Evolutionary conservation across 2,113 vertebrate species (phyloP).

Genomic region (Nesogale talazaci): DNA sequence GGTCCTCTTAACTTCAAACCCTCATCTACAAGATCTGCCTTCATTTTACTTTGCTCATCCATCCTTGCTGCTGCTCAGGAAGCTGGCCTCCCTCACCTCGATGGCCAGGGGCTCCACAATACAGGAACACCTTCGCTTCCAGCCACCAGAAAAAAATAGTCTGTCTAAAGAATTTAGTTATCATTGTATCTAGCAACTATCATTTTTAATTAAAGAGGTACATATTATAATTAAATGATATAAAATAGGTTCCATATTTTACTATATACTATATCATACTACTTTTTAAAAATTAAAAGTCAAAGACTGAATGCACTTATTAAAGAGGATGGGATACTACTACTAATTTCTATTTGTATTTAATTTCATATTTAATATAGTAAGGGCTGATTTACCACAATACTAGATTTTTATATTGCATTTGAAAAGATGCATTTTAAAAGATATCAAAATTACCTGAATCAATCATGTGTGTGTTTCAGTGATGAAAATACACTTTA

Average conservation of each 20-base stretch:
- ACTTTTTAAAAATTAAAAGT: slow-evolving; percentile 16
- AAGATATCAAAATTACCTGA: not conserved
- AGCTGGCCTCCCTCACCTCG: too few relatives aligned
- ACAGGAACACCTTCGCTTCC: too few relatives aligned
- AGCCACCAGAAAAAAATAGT: too few relatives aligned
- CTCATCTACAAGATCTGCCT: too few relatives aligned
- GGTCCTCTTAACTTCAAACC: too few relatives aligned
- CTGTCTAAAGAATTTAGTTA: not conserved
- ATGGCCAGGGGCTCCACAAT: too few relatives aligned
- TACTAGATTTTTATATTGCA: not conserved
- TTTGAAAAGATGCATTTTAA: slow-evolving; percentile 14
- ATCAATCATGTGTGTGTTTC: not conserved
- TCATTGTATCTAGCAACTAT: not conserved
- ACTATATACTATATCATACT: not conserved
- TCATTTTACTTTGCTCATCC: too few relatives aligned
- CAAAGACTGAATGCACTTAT: not conserved
- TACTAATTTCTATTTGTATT: not conserved
- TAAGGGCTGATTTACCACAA: not conserved
- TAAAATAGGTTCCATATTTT: not conserved
- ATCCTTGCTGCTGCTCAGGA: too few relatives aligned
- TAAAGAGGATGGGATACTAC: not conserved
- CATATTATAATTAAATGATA: not conserved
- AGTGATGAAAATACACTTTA: slow-evolving; percentile 4
- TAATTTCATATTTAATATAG: not conserved
- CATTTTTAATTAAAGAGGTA: not conserved